Evolutionary conservation across 2,113 vertebrate species (phyloP).

Genomic region (Hystrix cristata): DNA sequence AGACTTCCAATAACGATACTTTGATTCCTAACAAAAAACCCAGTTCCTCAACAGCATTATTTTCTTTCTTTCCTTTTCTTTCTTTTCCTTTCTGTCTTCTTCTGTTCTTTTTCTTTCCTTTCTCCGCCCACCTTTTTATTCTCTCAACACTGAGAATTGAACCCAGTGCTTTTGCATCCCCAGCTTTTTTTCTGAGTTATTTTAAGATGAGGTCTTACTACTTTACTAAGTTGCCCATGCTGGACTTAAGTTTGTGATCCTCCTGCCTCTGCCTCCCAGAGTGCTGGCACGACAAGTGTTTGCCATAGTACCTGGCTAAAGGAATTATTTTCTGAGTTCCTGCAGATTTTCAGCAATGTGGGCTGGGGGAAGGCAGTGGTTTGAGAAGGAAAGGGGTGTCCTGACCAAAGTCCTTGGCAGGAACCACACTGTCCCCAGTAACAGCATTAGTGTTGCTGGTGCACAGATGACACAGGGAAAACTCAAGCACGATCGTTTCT

Average conservation of each 20-base stretch:
- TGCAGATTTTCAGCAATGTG: not conserved
- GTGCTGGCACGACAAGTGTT: not conserved
- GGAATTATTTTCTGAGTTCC: not conserved
- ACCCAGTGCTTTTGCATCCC: not conserved
- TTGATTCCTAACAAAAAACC: not conserved
- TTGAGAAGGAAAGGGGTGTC: not conserved
- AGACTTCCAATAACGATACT: not conserved
- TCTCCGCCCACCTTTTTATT: not conserved
- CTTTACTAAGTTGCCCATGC: not conserved
- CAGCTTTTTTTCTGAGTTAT: not conserved
- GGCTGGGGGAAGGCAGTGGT: no score
- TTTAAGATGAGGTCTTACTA: not conserved
- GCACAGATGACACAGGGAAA: not conserved
- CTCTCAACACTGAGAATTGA: not conserved
- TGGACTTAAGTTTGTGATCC: not conserved
- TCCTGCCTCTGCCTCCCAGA: not conserved
- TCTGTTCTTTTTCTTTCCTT: not conserved
- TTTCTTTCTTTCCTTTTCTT: not conserved
- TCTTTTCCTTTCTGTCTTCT: not conserved
- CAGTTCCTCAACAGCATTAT: not conserved
- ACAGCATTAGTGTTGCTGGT: no score
- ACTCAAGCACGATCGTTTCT: not conserved
- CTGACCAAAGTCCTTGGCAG: fast-evolving
- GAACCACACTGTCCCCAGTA: no score
- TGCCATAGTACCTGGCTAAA: not conserved